Evolutionary conservation across 2,888 invertebrate genomes (phyloP).

Genomic region (Ryuthela nishihirai): DNA sequence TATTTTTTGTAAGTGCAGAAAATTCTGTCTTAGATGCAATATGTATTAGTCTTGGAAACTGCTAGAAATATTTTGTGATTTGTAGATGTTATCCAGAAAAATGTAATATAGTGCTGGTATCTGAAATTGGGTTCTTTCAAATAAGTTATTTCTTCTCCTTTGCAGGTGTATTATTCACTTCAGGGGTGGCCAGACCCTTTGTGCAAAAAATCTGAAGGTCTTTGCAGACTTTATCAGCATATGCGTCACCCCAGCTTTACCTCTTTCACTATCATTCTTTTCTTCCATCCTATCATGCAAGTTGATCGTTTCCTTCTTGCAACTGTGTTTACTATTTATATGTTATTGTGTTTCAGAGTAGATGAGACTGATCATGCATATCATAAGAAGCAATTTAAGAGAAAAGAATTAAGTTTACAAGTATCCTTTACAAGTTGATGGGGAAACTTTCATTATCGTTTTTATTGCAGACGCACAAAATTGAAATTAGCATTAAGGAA

Average conservation of each 20-base stretch:
- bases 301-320: conserved; percentile 27
- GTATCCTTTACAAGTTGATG: too few species aligned
- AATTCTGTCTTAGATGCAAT: too few species aligned
- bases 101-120: not conserved
- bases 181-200: conserved; percentile 11
- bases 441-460: too few species aligned
- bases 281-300: conserved; percentile 33
- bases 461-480: too few species aligned
- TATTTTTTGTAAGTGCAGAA: too few species aligned
- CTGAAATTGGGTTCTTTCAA: not conserved
- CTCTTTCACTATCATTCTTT: conserved; percentile 15
- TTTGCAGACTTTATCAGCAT: conserved; percentile 23
- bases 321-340: conserved; percentile 16
- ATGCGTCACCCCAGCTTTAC: conserved; percentile 35
- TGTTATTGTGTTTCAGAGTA: conserved; percentile 12
- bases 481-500: too few species aligned
- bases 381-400: conserved; percentile 9
- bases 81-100: not conserved
- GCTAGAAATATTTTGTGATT: not conserved
- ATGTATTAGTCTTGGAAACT: too few species aligned
- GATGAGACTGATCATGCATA: conserved; percentile 20
- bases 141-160: not conserved
- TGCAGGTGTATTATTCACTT: conserved; percentile 15
- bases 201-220: conserved; percentile 15
- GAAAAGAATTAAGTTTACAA: conserved; percentile 1